Base-by-base conservation (phyloP, 2,113 vertebrate genomes). In the Orthonyx spaldingii region DNA sequence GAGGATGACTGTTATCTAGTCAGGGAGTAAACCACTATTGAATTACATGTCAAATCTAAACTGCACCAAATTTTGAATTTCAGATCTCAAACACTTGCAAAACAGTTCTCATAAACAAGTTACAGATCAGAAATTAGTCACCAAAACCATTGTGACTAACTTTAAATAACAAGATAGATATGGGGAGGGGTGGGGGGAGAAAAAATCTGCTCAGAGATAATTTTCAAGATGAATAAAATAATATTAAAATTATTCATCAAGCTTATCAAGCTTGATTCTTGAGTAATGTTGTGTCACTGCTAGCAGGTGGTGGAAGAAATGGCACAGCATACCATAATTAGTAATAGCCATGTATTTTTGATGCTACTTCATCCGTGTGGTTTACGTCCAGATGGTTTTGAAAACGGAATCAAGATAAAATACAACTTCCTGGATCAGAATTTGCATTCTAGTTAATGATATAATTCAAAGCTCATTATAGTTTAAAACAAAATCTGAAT, bases 181-280 rank as follows among this genome's bases (percentile, higher is more conserved):
- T 8, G 30, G 72, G 59, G 13, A 50, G 15, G 7, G 33, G n/a
- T 46, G 49, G 9, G 33, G 19, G 14, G 32, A 16, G 37, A 27
- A 49, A 32, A 83, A 86, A 95, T 91, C 55, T 94, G 79, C 63
- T 96, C 71, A 66, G 49, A 77, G 87, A 91, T 88, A 49, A 78
- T 90, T 87, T 95, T 70, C 26, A 76, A 79, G 80, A 47, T 93
- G 90, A 93, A 92, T 64, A 87, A 94, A 96, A 95, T 64, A 76
- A 55, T 72, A 86, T 79, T 85, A 83, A 93, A 95, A 93, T 96
- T 96, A 93, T 94, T 96, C 89, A 94, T 84, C 24, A 32, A 66
- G 60, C 89, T 80, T 92, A 92, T 95, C 88, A 77, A 55, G 91
- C 68, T 87, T 93, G 81, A 77, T 93, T 95, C 75, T 93, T 92